Evolutionary conservation across 2,888 invertebrate species (phyloP).

Genomic region (Petrolisthes manimaculis): DNA sequence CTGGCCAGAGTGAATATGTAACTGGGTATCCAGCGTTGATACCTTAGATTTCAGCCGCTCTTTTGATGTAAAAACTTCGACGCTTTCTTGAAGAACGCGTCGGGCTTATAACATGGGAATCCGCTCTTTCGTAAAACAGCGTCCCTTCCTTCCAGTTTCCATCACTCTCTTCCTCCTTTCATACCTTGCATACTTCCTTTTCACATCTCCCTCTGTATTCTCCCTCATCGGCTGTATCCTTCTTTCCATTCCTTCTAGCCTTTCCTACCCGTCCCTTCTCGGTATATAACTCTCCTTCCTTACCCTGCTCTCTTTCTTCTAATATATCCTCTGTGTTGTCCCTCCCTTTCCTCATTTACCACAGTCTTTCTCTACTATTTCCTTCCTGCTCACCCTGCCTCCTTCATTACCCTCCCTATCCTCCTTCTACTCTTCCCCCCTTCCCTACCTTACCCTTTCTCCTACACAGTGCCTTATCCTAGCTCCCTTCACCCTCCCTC

Average conservation of each 20-base stretch:
- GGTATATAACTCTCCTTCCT: background rate
- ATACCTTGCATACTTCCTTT: background rate
- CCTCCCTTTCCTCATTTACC: background rate
- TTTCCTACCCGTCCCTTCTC: background rate
- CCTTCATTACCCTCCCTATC: background rate
- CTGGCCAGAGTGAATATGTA: too few species aligned
- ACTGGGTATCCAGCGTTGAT: too few species aligned
- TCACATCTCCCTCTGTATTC: background rate
- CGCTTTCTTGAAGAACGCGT: too few species aligned
- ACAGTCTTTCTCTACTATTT: background rate
- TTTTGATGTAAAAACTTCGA: too few species aligned
- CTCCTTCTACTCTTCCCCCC: background rate
- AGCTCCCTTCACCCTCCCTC: background rate
- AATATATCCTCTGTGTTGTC: background rate
- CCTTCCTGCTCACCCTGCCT: background rate
- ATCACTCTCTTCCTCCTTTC: background rate
- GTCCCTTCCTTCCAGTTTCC: too few species aligned
- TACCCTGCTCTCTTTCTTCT: background rate
- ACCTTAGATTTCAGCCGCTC: too few species aligned
- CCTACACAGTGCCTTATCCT: too few species aligned
- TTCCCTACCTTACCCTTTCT: too few species aligned
- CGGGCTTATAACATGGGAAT: too few species aligned
- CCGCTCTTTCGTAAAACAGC: too few species aligned
- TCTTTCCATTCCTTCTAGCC: background rate
- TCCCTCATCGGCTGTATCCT: background rate